Base-by-base conservation (phyloP, 1,140 invertebrate species). In the Armadillidium nasatum region DNA sequence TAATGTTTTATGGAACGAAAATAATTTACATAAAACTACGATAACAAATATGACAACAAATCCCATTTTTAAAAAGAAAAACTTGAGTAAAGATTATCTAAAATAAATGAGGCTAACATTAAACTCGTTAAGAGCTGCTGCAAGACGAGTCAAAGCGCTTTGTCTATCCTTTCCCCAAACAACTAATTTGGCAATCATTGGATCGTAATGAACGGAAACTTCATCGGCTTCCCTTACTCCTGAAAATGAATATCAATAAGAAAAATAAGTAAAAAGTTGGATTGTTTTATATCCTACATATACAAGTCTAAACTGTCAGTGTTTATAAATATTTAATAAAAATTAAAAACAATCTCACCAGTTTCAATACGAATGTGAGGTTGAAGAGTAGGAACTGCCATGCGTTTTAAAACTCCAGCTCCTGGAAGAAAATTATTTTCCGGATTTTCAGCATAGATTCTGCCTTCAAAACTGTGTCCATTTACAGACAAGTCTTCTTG, bases 151-250 rank as follows among this genome's bases (percentile, higher is more conserved):
- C 0, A 99, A 87, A 0, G 97, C 96, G 82, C 92, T 90, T 10
- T 84, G 84, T 81, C 97, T 88, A 83, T 97, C 90, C 78, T 90
- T 87, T 7, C 92, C 95, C 95, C 95, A 98, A 19, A 97, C 95
- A 0, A 99, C 91, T 15, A 99, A 86, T 87, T 99, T 99, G 0
- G 98, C 97, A 82, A 99, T 99, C 97, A 99, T 99, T 1, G 98
- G 98, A 86, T 99, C 98, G 85, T 99, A 99, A 87, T 97, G 92
- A 1, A 99, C 93, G 0, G 95, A 96, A 0, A 99, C 96, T 84
- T 97, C 92, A 86, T 90, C 89, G 54, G 89, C 87, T 84, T 88
- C 84, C 22, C 76, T 43, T 46, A 80, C 79, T 23, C 79, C 79
- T 76, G 73, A 9, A 50, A 50, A 50, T n/a, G n/a, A n/a, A n/a